A percentile compares a stretch with the other conserved stretches of the same genome.
phyloP scores from a whole-genome alignment of 2,797 vertebrate genomes.

The Sebastes wilsoni region DNA sequence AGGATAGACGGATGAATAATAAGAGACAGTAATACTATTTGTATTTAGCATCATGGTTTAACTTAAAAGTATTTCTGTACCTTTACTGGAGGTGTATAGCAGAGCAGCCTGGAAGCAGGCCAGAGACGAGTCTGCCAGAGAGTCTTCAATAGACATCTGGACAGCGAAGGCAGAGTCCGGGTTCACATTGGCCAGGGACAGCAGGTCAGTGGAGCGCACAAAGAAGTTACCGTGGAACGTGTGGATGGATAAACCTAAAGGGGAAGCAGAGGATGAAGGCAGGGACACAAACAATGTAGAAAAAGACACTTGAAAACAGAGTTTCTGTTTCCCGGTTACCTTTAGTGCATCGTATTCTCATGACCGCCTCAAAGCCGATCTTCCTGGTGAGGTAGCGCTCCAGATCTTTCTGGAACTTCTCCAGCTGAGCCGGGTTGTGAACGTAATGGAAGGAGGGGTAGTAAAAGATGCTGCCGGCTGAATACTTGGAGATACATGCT shows the following conservation, averaged over 20 bases:
- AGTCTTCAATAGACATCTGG: slow-evolving; percentile 97
- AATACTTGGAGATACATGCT: slow-evolving; percentile 96
- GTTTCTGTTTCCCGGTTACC: slow-evolving; percentile 74
- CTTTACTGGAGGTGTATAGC: slow-evolving; percentile 97
- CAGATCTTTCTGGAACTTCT: slow-evolving; percentile 93
- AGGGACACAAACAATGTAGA: not conserved
- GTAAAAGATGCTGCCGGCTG: slow-evolving; percentile 95
- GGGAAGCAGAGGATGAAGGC: fast-evolving
- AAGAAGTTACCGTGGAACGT: slow-evolving; percentile 99
- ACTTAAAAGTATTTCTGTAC: slow-evolving; percentile 69
- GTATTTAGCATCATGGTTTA: not conserved
- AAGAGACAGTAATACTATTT: not conserved
- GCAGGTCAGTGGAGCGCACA: slow-evolving; percentile 95
- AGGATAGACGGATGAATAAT: not conserved
- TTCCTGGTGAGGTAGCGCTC: slow-evolving; percentile 95
- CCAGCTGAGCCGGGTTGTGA: slow-evolving; percentile 89
- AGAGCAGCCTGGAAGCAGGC: slow-evolving; percentile 97
- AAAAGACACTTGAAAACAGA: not conserved
- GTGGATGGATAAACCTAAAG: slow-evolving; percentile 95
- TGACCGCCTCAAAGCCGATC: slow-evolving; percentile 98
- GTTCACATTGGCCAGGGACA: slow-evolving; percentile 97
- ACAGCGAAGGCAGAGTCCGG: slow-evolving; percentile 97
- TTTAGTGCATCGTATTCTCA: slow-evolving; percentile 99
- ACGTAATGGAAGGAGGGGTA: slow-evolving; percentile 93
- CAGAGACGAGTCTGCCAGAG: slow-evolving; percentile 91